These are phyloP conservation scores for Macrosiphum euphorbiae DNA, from an alignment of 2,888 invertebrate species.

Conservation along the genomic window DNA sequence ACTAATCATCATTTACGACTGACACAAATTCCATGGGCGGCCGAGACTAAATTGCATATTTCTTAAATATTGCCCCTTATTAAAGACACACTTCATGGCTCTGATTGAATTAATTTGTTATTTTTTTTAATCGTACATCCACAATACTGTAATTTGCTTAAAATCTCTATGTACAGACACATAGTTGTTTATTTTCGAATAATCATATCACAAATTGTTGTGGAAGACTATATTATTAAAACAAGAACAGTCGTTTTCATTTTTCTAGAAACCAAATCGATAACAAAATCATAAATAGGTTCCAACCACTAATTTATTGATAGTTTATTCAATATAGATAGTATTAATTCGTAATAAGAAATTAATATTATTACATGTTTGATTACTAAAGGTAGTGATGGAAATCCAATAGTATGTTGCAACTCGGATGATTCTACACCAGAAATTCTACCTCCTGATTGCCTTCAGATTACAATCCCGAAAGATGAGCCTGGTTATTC, in stretches of 20 bases:
- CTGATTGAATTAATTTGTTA: background rate
- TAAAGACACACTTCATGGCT: too few species aligned
- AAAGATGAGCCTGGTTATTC: conserved; percentile 51
- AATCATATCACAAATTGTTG: background rate
- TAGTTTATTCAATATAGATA: background rate
- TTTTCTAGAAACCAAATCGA: background rate
- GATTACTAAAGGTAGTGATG: conserved; percentile 4
- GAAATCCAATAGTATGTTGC: conserved; percentile 67
- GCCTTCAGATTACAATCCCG: conserved; percentile 62
- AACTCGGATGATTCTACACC: conserved; percentile 69
- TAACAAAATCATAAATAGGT: background rate
- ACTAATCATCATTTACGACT: too few species aligned
- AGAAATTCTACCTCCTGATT: conserved; percentile 68
- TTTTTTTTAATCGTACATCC: background rate
- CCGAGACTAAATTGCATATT: too few species aligned
- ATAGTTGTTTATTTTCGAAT: background rate
- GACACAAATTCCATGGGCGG: too few species aligned
- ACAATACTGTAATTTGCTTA: background rate
- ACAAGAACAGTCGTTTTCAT: background rate
- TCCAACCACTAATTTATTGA: background rate
- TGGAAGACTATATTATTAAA: background rate
- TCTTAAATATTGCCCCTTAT: too few species aligned
- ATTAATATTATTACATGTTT: background rate
- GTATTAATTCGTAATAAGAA: background rate
- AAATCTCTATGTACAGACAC: background rate